Conservation (phyloP, 2,113 vertebrate species). For the Scolopax mira region DNA sequence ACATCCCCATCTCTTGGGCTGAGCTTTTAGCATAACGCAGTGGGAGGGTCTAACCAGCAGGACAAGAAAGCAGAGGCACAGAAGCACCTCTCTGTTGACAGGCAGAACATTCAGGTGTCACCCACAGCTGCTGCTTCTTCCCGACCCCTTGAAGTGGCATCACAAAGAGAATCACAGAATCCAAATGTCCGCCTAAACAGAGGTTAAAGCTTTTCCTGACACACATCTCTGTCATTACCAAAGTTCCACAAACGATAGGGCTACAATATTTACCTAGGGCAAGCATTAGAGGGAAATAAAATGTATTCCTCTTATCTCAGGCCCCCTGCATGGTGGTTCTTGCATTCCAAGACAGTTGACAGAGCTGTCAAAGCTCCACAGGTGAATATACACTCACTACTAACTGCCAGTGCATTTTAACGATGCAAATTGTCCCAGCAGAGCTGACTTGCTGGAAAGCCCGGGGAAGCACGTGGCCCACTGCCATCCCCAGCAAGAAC, state of each 20-base stretch:
- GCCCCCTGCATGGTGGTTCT: accelerated
- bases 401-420: background rate
- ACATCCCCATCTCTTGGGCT: background rate
- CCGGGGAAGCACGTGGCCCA: background rate
- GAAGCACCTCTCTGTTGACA: background rate
- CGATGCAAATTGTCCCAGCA: accelerated
- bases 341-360: background rate
- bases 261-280: background rate
- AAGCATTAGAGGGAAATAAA: background rate
- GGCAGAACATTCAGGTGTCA: background rate
- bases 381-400: background rate
- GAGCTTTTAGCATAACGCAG: background rate
- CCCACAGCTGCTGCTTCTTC: background rate
- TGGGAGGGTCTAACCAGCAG: background rate
- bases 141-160: background rate
- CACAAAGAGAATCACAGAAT: background rate
- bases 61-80: background rate
- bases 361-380: background rate
- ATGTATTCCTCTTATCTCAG: background rate
- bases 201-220: background rate
- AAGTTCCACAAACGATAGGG: background rate
- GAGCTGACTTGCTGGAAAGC: background rate
- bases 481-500: background rate
- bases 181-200: background rate
- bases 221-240: background rate